Evolutionary conservation across 2,888 invertebrate species (phyloP).

Genomic region (Drosophila neotestacea): DNA sequence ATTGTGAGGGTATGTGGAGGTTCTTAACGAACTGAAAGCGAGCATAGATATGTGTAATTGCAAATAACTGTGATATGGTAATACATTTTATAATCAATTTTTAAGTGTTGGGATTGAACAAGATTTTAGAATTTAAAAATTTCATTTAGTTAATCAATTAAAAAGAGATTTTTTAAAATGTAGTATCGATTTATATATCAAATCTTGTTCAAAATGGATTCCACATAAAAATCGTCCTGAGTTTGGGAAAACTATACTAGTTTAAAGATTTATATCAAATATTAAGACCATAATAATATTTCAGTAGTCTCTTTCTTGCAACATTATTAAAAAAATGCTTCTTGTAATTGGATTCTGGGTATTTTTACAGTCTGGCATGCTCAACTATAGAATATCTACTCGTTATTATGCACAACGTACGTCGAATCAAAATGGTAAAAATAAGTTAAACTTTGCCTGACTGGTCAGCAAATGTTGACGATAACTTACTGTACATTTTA

Average conservation of each 20-base stretch:
- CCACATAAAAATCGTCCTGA: no score
- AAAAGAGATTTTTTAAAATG: no score
- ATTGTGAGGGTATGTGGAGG: not conserved
- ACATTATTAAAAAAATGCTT: not conserved
- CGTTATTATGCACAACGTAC: slow-evolving; percentile 66
- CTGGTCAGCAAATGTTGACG: slow-evolving; percentile 67
- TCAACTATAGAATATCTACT: not conserved
- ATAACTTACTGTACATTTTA: slow-evolving; percentile 64
- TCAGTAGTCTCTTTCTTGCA: not conserved
- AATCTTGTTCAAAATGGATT: no score
- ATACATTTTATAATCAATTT: not conserved
- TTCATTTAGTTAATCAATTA: no score
- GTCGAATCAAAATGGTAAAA: slow-evolving; percentile 59
- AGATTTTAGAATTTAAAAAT: no score
- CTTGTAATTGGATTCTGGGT: not conserved
- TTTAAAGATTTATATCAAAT: no score
- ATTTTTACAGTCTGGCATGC: not conserved
- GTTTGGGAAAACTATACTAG: no score
- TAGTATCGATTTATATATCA: no score
- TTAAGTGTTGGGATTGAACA: no score
- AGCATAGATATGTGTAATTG: not conserved
- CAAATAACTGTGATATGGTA: not conserved
- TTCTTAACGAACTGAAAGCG: not conserved
- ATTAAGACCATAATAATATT: no score
- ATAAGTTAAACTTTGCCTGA: slow-evolving; percentile 42